Evolutionary conservation across 2,113 vertebrate species (phyloP).

Genomic region (Nannospalax galili): DNA sequence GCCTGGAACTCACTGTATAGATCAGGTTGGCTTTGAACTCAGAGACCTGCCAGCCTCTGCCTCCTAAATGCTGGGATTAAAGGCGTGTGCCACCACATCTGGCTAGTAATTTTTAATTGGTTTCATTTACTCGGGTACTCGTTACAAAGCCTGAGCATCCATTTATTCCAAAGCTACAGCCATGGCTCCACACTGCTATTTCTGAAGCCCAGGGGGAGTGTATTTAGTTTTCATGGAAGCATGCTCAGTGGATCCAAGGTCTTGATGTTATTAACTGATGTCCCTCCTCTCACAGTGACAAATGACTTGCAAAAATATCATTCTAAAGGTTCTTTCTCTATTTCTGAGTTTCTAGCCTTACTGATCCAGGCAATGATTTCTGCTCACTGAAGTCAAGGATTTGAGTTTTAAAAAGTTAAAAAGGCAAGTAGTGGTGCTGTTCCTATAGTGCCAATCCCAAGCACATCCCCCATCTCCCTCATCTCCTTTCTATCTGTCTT

Average conservation of each 20-base stretch:
- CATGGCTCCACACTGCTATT: background rate
- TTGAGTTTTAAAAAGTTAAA: background rate
- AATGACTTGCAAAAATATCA: background rate
- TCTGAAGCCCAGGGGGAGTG: background rate
- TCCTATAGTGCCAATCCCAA: background rate
- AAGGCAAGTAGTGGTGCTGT: background rate
- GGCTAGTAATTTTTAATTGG: background rate
- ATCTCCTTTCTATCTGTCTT: background rate
- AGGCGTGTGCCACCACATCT: too few relatives aligned
- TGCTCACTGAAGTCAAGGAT: background rate
- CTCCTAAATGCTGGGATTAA: too few relatives aligned
- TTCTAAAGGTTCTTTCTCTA: background rate
- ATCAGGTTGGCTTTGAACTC: too few relatives aligned
- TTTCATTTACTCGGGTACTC: background rate
- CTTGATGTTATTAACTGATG: slow-evolving; percentile 22
- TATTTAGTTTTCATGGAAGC: background rate
- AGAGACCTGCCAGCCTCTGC: too few relatives aligned
- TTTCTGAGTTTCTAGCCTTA: slow-evolving; percentile 27
- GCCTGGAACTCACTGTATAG: too few relatives aligned
- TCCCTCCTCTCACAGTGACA: background rate
- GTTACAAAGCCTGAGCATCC: background rate
- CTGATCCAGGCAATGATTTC: background rate
- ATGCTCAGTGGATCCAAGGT: background rate
- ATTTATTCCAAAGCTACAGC: background rate
- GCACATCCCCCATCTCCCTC: background rate